Conservation (phyloP, 1,140 invertebrate species). For the Heliothis virescens region DNA sequence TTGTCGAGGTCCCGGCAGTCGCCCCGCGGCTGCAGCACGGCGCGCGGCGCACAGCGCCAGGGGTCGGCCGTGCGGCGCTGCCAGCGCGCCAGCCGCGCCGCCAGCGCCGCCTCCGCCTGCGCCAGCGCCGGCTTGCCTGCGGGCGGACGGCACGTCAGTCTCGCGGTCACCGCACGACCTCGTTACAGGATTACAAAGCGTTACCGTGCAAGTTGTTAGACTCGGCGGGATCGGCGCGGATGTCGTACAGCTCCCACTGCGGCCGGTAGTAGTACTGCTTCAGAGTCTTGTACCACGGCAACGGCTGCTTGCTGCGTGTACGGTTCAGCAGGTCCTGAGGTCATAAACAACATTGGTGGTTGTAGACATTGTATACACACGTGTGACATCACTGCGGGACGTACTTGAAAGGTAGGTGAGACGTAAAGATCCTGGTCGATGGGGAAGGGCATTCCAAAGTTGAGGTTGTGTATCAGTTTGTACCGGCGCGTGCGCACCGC, state of each 20-base stretch:
- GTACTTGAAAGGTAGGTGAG: constrained; percentile 94
- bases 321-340: constrained; percentile 93
- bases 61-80: constrained; percentile 93
- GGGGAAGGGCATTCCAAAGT: constrained; percentile 95
- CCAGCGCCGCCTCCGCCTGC: constrained; percentile 83
- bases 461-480: constrained; percentile 96
- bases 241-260: constrained; percentile 96
- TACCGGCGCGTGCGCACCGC: constrained; percentile 92
- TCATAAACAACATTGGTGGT: neutral
- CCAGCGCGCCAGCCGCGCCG: constrained; percentile 89
- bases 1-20: constrained; percentile 62
- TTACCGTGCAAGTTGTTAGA: constrained; percentile 89
- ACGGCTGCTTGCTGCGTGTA: constrained; percentile 88
- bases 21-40: constrained; percentile 89
- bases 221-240: constrained; percentile 92
- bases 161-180: no score
- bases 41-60: constrained; percentile 95
- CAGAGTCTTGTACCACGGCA: constrained; percentile 94
- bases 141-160: neutral
- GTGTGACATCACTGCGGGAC: neutral
- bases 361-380: neutral
- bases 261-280: constrained; percentile 93
- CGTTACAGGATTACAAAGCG: neutral
- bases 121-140: constrained; percentile 85
- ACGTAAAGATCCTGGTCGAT: constrained; percentile 98